A percentile compares a stretch with the other conserved stretches of the same genome.
These are phyloP conservation scores for Amphibalanus amphitrite DNA, from an alignment of 1,140 invertebrate genomes.

Conservation along the genomic window DNA sequence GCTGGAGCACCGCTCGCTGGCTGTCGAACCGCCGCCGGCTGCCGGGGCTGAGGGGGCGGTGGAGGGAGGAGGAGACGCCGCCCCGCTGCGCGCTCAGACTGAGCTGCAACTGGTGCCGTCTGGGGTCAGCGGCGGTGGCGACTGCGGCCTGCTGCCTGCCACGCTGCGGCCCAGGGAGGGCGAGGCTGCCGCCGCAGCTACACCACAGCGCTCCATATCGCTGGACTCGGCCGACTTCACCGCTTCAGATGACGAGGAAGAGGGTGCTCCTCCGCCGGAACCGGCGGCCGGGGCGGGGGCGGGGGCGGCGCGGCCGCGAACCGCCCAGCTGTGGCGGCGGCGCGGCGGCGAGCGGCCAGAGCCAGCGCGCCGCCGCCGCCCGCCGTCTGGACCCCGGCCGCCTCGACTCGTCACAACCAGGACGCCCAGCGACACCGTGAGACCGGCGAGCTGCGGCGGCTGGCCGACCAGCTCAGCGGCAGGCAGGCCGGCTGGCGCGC, in stretches of 20 bases:
- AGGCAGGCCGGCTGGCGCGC: not conserved
- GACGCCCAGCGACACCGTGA: constrained; percentile 17
- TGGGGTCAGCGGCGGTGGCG: no score
- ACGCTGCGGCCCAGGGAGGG: not conserved
- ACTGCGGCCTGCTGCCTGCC: not conserved
- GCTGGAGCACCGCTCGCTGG: not conserved
- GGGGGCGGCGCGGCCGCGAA: constrained; percentile 11
- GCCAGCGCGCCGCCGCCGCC: constrained; percentile 6
- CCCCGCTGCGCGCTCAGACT: no score
- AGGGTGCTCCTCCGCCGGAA: constrained; percentile 8
- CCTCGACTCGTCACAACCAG: constrained; percentile 18
- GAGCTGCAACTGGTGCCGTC: not conserved
- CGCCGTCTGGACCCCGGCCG: constrained; percentile 12
- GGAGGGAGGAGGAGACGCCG: not conserved
- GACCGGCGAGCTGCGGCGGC: constrained; percentile 9
- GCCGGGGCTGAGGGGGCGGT: no score
- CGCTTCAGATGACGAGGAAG: constrained; percentile 17
- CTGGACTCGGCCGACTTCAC: not conserved
- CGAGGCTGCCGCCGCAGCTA: no score
- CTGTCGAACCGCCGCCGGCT: not conserved
- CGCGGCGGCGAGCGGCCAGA: constrained; percentile 14
- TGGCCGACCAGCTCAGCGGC: not conserved
- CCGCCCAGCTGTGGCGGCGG: constrained; percentile 11
- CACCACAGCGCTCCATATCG: not conserved
- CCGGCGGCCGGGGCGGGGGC: constrained; percentile 11